Conservation (phyloP, 2,888 invertebrate genomes). For the Thereva unica region DNA sequence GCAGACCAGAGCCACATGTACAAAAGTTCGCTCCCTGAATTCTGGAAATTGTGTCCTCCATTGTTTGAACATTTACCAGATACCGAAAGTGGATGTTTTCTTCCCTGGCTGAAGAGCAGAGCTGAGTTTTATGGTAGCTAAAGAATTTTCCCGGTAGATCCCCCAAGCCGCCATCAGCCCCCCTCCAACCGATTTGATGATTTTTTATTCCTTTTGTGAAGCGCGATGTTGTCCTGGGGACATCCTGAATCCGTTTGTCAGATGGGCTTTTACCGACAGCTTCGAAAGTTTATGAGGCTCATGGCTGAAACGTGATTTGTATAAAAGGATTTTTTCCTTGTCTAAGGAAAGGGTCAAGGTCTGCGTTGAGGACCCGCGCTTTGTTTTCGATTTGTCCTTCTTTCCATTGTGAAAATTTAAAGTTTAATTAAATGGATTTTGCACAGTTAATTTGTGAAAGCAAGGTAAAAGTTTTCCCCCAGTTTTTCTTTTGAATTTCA, state of each 20-base stretch:
- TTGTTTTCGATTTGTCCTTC: no score
- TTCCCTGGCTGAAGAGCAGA: background rate
- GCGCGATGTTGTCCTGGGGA: background rate
- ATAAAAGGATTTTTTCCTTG: background rate
- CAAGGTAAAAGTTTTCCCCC: no score
- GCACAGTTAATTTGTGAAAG: no score
- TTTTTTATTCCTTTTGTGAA: constrained; percentile 14
- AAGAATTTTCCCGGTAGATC: constrained; percentile 21
- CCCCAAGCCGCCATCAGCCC: no score
- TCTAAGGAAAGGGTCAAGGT: no score
- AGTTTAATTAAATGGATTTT: no score
- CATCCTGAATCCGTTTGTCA: background rate
- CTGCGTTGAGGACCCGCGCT: no score
- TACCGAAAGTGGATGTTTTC: constrained; percentile 37
- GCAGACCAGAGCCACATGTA: constrained; percentile 32
- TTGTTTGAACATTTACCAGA: constrained; percentile 41
- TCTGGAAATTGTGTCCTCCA: constrained; percentile 41
- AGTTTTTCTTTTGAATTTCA: no score
- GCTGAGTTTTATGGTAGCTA: constrained; percentile 27
- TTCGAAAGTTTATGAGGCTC: background rate
- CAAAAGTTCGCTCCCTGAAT: constrained; percentile 28
- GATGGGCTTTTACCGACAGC: background rate
- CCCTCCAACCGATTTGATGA: no score
- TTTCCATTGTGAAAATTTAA: no score
- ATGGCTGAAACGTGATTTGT: background rate